These are phyloP conservation scores for Drosophila sp. DNA, from an alignment of 1,140 invertebrate species.

Conservation along the genomic window DNA sequence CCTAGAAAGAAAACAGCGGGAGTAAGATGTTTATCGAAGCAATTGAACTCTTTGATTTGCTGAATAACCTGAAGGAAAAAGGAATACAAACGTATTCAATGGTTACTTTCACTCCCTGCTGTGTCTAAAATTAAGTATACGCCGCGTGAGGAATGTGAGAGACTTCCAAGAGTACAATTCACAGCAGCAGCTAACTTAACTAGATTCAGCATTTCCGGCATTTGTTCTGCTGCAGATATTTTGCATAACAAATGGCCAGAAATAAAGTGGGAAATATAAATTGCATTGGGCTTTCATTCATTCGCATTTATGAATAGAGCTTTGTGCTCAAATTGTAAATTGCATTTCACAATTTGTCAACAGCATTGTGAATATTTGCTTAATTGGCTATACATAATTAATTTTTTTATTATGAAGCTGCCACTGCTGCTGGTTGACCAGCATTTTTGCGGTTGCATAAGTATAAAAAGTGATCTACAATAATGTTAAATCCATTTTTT, in stretches of 20 bases:
- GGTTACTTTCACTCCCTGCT: conserved; percentile 6
- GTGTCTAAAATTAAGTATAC: conserved; percentile 39
- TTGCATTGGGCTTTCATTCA: conserved; percentile 1
- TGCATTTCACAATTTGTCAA: conserved; percentile 48
- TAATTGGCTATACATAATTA: conserved; percentile 70
- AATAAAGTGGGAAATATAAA: conserved; percentile 10
- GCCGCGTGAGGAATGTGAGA: conserved; percentile 1
- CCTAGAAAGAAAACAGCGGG: conserved; percentile 22
- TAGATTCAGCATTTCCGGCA: background rate
- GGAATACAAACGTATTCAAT: conserved; percentile 14
- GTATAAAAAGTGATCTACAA: conserved; percentile 37
- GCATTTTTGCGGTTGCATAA: conserved; percentile 62
- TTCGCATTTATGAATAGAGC: background rate
- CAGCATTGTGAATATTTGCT: conserved; percentile 48
- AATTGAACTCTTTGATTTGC: conserved; percentile 59
- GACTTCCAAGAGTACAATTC: background rate
- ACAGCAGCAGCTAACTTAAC: background rate
- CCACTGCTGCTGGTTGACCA: conserved; percentile 28
- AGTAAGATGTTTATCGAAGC: conserved; percentile 68
- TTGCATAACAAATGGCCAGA: conserved; percentile 43
- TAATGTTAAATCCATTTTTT: conserved; percentile 59
- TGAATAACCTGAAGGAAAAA: conserved; percentile 17
- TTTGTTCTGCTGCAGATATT: conserved; percentile 8
- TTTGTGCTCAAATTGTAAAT: conserved; percentile 30
- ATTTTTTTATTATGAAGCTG: conserved; percentile 8